phyloP scores from a whole-genome alignment of 1,140 invertebrate genomes.

The Teleopsis dalmanni region DNA sequence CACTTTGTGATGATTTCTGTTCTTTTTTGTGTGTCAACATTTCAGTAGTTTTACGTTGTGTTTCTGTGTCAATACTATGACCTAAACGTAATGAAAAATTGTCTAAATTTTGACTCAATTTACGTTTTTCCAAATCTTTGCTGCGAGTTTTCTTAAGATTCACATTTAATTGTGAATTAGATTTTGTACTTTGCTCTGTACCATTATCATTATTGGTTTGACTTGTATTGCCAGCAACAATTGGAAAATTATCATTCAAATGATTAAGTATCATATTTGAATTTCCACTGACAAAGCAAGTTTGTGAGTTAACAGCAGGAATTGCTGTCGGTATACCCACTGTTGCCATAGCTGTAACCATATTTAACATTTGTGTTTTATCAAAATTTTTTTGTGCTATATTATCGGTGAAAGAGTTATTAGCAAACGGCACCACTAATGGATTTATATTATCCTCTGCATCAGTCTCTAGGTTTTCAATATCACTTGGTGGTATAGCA shows the following conservation, averaged over 20 bases:
- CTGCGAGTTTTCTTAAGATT: slow-evolving; percentile 26
- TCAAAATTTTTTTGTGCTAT: not conserved
- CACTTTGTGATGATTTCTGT: slow-evolving; percentile 11
- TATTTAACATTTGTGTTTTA: not conserved
- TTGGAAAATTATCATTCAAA: slow-evolving; percentile 49
- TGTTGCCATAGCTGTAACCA: not conserved
- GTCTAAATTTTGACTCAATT: slow-evolving; percentile 44
- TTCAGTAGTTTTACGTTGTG: slow-evolving; percentile 22
- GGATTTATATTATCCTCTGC: slow-evolving; percentile 47
- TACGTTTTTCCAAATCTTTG: slow-evolving; percentile 41
- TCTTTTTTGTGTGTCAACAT: slow-evolving; percentile 20
- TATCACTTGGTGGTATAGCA: slow-evolving; percentile 37
- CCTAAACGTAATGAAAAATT: slow-evolving; percentile 51
- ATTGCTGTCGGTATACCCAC: not conserved
- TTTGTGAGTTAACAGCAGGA: slow-evolving; percentile 32
- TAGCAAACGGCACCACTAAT: slow-evolving; percentile 34
- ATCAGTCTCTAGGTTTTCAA: slow-evolving; percentile 53
- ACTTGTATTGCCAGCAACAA: slow-evolving; percentile 8
- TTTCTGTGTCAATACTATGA: slow-evolving; percentile 44
- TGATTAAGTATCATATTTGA: slow-evolving; percentile 53
- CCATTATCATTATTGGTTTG: not conserved
- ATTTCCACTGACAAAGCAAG: slow-evolving; percentile 40
- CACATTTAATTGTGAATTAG: not conserved
- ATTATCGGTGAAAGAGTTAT: slow-evolving; percentile 18
- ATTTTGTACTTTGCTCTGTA: not conserved